Base-by-base conservation (phyloP, 2,113 vertebrate species). In the Sprattus sprattus region DNA sequence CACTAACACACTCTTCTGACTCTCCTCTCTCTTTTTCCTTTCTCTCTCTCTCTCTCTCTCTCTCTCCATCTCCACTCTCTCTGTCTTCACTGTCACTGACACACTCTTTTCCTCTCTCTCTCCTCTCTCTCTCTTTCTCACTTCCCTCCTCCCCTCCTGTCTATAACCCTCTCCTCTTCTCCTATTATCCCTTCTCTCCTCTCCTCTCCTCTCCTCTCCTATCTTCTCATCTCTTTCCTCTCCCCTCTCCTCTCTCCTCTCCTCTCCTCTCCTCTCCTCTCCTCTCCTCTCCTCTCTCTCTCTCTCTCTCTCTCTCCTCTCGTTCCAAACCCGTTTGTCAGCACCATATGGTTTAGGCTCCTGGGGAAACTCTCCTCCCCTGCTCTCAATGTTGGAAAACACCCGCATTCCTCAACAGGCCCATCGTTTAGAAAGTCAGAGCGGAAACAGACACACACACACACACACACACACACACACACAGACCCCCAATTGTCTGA, bases 401-500 rank as follows among this genome's bases (percentile, higher is more conserved):
- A 82, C 45, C 64, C 16, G 10, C 28, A 32, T 57, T 52, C 44
- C 80, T 60, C 83, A 83, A n/a, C 15, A 32, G 75, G 45, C 22
- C 46, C 64, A 67, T 45, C 22, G 22, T 54, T 71, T 67, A 82
- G 83, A 8, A 16, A 82, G 82, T 83, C 60, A n/a, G 81, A 39
- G 11, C 15, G 13, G 25, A 54, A 83, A 18, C 85, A 52, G 71
- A 16, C 83, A n/a, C 85, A n/a, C 57, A 64, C 57, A n/a, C 64
- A 67, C 64, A 25, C 22, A 67, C 64, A 67, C 64, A 67, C 64
- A 67, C 64, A 67, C 64, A 67, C 64, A 67, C 64, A 67, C n/a
- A 67, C 64, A 67, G 3, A 67, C 64, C 85, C 85, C 87, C 88
- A 85, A 89, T 91, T 1, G 83, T 10, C 91, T 88, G 91, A 92